Percentiles rank a stretch among this genome's conserved stretches.
Conservation (phyloP, 2,888 invertebrate species). For the Therioaphis trifolii region DNA sequence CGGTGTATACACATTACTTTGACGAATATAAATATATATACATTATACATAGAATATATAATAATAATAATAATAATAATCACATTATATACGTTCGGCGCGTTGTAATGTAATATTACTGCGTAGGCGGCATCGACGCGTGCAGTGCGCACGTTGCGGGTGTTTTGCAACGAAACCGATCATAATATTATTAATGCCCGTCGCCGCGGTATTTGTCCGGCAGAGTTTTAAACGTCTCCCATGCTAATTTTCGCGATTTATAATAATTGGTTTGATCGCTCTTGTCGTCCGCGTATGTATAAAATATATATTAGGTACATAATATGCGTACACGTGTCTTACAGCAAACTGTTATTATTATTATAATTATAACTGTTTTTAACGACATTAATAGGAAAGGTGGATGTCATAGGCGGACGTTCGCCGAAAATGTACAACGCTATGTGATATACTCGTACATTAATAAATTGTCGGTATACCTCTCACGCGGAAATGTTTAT, state of each 20-base stretch:
- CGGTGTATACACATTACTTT: neutral
- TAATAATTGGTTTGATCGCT: neutral
- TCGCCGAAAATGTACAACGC: too few relatives aligned
- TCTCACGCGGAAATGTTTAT: too few relatives aligned
- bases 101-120: neutral
- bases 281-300: too few relatives aligned
- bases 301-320: too few relatives aligned
- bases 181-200: neutral
- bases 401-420: too few relatives aligned
- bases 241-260: neutral
- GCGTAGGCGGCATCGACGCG: neutral
- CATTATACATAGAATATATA: neutral
- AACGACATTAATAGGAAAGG: too few relatives aligned
- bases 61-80: slow-evolving; percentile 16
- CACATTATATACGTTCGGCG: neutral
- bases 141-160: neutral
- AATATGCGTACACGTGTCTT: neutral
- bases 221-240: neutral
- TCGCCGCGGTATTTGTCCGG: neutral
- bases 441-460: too few relatives aligned
- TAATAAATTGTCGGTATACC: too few relatives aligned
- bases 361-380: neutral
- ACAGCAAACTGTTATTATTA: too few relatives aligned
- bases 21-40: neutral
- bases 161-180: neutral